phyloP scores from a whole-genome alignment of 2,797 vertebrate species.

The Phoeniculus purpureus region DNA sequence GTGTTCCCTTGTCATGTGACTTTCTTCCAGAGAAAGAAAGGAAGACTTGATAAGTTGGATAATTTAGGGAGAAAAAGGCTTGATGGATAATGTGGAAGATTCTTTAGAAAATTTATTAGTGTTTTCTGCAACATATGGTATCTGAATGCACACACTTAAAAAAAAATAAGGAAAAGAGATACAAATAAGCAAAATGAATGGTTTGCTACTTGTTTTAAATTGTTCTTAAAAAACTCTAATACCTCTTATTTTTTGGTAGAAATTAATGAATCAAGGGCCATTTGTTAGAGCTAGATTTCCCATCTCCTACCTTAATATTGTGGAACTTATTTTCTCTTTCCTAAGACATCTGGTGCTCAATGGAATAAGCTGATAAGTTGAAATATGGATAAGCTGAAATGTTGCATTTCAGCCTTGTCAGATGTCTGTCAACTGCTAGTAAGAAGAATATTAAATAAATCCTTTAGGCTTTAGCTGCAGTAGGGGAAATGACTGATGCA shows the following conservation, averaged over 20 bases:
- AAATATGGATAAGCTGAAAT: background rate
- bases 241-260: background rate
- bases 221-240: background rate
- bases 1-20: background rate
- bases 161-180: background rate
- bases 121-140: background rate
- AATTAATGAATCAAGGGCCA: background rate
- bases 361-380: background rate
- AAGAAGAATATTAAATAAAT: conserved; percentile 17
- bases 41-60: background rate
- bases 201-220: background rate
- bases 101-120: background rate
- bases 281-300: background rate
- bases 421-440: background rate
- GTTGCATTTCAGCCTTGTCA: background rate
- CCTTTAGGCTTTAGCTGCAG: background rate
- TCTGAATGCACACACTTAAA: background rate
- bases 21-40: background rate
- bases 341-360: background rate
- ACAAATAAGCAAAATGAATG: background rate
- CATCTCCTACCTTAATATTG: background rate
- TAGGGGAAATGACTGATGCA: background rate
- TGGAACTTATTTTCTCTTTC: background rate
- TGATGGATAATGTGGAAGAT: background rate
- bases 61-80: background rate